Evolutionary conservation across 2,113 vertebrate genomes (phyloP).

Genomic region (Lepisosteus osseus): DNA sequence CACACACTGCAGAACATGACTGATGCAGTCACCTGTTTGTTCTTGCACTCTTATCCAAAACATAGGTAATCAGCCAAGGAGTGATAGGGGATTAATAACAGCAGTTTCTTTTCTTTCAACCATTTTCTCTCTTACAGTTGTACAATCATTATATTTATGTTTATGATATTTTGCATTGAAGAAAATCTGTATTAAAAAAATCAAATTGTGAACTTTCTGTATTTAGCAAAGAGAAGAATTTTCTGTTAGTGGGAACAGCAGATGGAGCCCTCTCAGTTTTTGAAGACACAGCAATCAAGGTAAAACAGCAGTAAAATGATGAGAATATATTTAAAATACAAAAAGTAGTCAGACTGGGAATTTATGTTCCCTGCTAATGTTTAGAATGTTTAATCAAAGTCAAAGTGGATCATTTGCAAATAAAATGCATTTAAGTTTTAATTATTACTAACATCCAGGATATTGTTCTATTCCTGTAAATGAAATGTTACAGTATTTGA

Average conservation of each 20-base stretch:
- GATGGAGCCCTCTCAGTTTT: conserved; percentile 82
- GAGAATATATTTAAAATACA: too few relatives aligned
- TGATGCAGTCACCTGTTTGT: conserved; percentile 86
- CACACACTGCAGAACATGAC: conserved; percentile 78
- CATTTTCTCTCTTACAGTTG: neutral
- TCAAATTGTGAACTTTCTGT: conserved; percentile 19
- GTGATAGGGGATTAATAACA: conserved; percentile 29
- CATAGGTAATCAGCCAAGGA: conserved; percentile 57
- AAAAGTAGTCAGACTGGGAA: too few relatives aligned
- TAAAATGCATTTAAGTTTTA: neutral
- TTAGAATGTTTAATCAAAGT: neutral
- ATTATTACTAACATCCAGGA: neutral
- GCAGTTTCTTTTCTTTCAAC: too few relatives aligned
- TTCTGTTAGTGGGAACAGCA: conserved; percentile 87
- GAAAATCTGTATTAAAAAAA: neutral
- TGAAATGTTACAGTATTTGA: neutral
- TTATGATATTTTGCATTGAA: too few relatives aligned
- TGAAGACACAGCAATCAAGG: conserved; percentile 84
- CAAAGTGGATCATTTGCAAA: conserved; percentile 3
- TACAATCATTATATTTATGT: too few relatives aligned
- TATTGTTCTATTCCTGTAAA: neutral
- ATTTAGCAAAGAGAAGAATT: conserved; percentile 80
- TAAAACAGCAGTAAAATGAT: conserved; percentile 39
- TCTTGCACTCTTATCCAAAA: conserved; percentile 69
- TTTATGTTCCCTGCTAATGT: neutral